Base-by-base conservation (phyloP, 2,888 invertebrate species). In the Muschampia plurimacula region DNA sequence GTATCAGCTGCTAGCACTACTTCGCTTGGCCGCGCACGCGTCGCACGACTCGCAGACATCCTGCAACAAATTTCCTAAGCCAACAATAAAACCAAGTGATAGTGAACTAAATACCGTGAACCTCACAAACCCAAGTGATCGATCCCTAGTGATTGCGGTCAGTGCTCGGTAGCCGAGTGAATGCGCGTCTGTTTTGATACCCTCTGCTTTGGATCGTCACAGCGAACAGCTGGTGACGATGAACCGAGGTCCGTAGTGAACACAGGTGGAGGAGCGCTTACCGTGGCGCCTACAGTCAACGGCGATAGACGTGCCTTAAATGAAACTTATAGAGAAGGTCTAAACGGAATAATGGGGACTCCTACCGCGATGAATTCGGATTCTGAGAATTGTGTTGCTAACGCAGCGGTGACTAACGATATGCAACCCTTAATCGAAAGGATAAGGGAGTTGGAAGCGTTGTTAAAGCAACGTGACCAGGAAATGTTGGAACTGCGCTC, bases 171-270 rank as follows among this genome's bases (percentile, higher is more conserved):
- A 95, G 91, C 95, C 96, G 96, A 96, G 96, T 96, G 96, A 96
- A 97, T 97, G 97, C 97, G 97, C 96, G 97, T 97, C 96, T 97
- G 97, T 95, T 97, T 97, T 95, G 97, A 97, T 95, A 96, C 96
- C 95, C 95, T 97, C 95, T 97, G 97, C 96, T 97, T 97, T 96
- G 97, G 97, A 96, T 97, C 97, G 95, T 96, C 96, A 96, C 97
- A 96, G 95, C 96, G 96, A 89, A 95, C 96, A 95, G 96, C 95
- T 96, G 96, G 95, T 95, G 97, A 97, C 95, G 97, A 97, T 95
- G 96, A 96, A 89, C 94, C 95, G 91, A 95, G 94, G 91, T 87
- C 91, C 90, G 80, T 93, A 90, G 92, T 92, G 86, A 88, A 90
- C 79, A 89, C 91, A 84, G 91, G 92, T 83, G 90, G 92, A 84